Percentiles rank a stretch among this genome's conserved stretches.
These are phyloP conservation scores for Tangachromis dhanisi DNA, from an alignment of 2,113 vertebrate species.

Conservation along the genomic window DNA sequence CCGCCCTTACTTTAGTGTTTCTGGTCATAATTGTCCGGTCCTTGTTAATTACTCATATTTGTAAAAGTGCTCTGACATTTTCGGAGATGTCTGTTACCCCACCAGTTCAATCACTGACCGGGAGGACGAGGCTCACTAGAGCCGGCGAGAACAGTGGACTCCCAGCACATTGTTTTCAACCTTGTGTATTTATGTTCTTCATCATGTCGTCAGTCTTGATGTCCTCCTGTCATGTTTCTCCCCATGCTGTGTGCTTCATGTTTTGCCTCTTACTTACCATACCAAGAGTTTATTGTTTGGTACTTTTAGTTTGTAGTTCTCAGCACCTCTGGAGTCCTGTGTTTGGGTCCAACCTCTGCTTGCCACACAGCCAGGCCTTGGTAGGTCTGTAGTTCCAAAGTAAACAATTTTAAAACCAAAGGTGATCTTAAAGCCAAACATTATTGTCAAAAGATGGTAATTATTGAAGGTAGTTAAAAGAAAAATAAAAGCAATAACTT, in stretches of 20 bases:
- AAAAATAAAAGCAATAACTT: neutral
- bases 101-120: neutral
- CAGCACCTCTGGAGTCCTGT: neutral
- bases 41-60: neutral
- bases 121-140: neutral
- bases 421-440: neutral
- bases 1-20: neutral
- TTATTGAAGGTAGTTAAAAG: neutral
- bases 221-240: neutral
- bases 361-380: neutral
- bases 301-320: neutral
- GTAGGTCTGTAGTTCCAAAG: neutral
- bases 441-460: neutral
- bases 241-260: neutral
- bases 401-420: neutral
- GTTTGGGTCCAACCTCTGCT: neutral
- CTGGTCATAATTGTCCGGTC: rapidly evolving
- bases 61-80: neutral
- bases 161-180: neutral
- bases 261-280: neutral
- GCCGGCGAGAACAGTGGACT: neutral
- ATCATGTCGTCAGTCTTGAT: neutral
- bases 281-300: neutral
- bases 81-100: neutral
- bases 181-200: neutral